Evolutionary conservation across 2,113 vertebrate species (phyloP), one percentile per base, ranked within the genome.

Genomic region (Marmota flaviventris): DNA sequence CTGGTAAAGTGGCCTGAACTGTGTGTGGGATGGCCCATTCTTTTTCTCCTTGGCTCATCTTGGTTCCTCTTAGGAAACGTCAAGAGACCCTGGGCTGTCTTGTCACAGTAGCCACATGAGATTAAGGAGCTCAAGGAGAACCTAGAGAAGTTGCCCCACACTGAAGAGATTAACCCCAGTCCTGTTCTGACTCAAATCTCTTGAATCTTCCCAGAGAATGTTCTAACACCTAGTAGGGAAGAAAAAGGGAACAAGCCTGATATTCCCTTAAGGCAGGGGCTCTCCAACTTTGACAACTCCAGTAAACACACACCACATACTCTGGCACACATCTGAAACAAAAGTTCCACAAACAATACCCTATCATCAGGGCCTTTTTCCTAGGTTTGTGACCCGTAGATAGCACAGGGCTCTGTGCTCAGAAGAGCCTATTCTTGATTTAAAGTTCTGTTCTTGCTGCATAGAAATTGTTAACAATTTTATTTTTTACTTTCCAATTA

Each of bases 401-500:
- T 12, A 79, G 20, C 51, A 32, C 29, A 70, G 67, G 22, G 45
- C 22, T 79, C 27, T 4, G 0, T 53, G 27, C 8, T 51, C 27
- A 91, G n/a, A 81, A 87, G 5, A 67, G 45, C 24, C 61, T 20
- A 14, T n/a, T 16, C 25, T 70, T 42, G n/a, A n/a, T 48, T 89
- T 85, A 77, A 77, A 37, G 20, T 8, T 63, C 45, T 42, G 27
- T 61, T 78, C 17, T n/a, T 29, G 0, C 29, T 76, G 39, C n/a
- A 70, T 94, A 92, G 85, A 94, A 61, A 69, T 63, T 86, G 13
- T 76, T 75, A 70, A 48, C 73, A 53, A 79, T 61, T 45, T 83
- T 72, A 34, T 72, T 93, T 97, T 77, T 87, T 58, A 22, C 56
- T 58, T 58, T 58, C 20, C 20, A 58, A 58, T 58, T 58, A 58